Conservation (phyloP, 2,113 vertebrate species). For the Xyliphius kryptos region DNA sequence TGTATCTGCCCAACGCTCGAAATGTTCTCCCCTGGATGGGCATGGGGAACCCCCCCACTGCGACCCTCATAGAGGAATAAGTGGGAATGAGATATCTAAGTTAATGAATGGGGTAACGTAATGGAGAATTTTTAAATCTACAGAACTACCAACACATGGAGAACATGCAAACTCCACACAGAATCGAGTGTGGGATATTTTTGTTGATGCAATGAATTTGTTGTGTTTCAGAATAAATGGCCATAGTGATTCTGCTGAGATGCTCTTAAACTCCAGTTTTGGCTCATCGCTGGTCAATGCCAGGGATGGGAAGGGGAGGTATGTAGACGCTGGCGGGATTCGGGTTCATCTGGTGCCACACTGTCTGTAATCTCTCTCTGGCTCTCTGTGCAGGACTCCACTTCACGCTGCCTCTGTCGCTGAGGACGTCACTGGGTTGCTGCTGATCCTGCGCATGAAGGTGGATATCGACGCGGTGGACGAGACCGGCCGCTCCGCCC, state of each 20-base stretch:
- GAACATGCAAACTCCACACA: too few species aligned
- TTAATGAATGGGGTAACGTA: too few species aligned
- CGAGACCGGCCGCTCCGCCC: constrained; percentile 77
- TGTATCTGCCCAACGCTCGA: too few species aligned
- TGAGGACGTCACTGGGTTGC: constrained; percentile 82
- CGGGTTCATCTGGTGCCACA: background rate
- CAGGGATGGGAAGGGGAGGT: constrained; percentile 95
- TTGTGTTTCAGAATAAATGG: constrained; percentile 76
- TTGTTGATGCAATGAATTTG: background rate
- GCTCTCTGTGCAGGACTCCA: constrained; percentile 68
- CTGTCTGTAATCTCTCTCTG: background rate
- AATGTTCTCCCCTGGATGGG: too few species aligned
- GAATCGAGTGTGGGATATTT: background rate
- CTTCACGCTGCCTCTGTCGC: constrained; percentile 93
- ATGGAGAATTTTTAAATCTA: too few species aligned
- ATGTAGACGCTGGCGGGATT: constrained; percentile 14
- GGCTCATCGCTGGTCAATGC: constrained; percentile 82
- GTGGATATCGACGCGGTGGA: constrained; percentile 80
- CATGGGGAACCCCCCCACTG: too few species aligned
- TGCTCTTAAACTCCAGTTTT: constrained; percentile 77
- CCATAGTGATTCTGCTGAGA: constrained; percentile 84
- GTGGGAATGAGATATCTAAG: too few species aligned
- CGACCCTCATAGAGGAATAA: too few species aligned
- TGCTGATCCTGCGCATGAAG: constrained; percentile 81
- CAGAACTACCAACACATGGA: too few species aligned